These are phyloP conservation scores for Lysandra bellargus DNA, from an alignment of 2,888 invertebrate species.

Conservation along the genomic window DNA sequence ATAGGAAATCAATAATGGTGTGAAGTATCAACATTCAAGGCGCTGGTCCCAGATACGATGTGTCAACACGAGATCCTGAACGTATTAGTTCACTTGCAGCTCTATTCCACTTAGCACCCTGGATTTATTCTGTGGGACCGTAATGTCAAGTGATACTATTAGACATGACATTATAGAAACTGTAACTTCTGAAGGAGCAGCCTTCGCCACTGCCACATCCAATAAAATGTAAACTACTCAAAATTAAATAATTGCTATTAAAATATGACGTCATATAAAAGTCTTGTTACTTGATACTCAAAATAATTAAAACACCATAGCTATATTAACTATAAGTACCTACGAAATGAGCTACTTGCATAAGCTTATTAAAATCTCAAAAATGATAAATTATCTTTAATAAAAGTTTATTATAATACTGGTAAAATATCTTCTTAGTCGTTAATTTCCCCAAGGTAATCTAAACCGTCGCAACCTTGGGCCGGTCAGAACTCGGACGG, in stretches of 20 bases:
- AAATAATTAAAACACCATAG: background rate
- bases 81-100: slow-evolving; percentile 50
- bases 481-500: slow-evolving; percentile 14
- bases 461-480: background rate
- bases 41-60: slow-evolving; percentile 37
- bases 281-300: slow-evolving; percentile 8
- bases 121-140: background rate
- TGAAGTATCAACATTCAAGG: slow-evolving; percentile 8
- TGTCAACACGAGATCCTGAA: slow-evolving; percentile 44
- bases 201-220: background rate
- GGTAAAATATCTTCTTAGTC: slow-evolving; percentile 26
- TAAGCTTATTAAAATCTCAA: background rate
- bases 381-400: slow-evolving; percentile 17
- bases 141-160: background rate
- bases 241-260: slow-evolving; percentile 7
- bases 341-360: background rate
- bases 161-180: no score
- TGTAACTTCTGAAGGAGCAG: background rate
- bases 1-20: background rate
- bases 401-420: slow-evolving; percentile 21
- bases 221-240: background rate
- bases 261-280: background rate
- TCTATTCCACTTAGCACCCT: slow-evolving; percentile 37
- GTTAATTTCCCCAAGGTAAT: slow-evolving; percentile 17
- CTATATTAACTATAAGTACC: slow-evolving; percentile 8